Conservation (phyloP, 2,113 vertebrate genomes). For the Dipodomys spectabilis region DNA sequence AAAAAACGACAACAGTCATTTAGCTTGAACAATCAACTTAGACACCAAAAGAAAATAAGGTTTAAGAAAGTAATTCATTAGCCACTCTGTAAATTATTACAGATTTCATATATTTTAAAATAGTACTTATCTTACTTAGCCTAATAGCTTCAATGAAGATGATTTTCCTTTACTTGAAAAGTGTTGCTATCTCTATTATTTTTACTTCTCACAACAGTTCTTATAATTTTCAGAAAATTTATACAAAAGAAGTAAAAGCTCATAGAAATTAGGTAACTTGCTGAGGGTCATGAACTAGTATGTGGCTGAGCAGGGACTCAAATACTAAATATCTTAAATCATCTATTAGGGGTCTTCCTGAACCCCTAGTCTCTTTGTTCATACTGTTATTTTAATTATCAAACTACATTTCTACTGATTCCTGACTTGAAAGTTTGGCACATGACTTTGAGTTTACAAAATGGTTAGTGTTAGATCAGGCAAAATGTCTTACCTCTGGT, state of each 20-base stretch:
- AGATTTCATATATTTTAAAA: constrained; percentile 46
- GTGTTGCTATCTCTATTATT: not conserved
- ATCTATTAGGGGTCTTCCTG: not conserved
- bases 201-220: constrained; percentile 2
- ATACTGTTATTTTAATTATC: not conserved
- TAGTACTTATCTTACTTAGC: constrained; percentile 10
- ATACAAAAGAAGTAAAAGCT: not conserved
- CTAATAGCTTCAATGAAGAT: constrained; percentile 21
- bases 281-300: not conserved
- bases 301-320: not conserved
- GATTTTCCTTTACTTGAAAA: constrained; percentile 31
- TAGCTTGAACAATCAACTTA: constrained; percentile 30
- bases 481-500: not conserved
- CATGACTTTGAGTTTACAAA: not conserved
- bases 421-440: not conserved
- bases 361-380: too few species aligned
- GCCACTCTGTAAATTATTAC: constrained; percentile 33
- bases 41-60: not conserved
- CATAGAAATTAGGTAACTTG: not conserved
- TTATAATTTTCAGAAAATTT: constrained; percentile 26
- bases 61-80: constrained; percentile 40
- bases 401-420: constrained; percentile 21
- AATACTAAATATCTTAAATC: not conserved
- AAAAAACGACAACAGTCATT: constrained; percentile 37
- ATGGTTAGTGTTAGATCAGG: not conserved